A percentile compares a stretch with the other conserved stretches of the same genome.
phyloP scores from a whole-genome alignment of 2,888 invertebrate genomes.

The Megaustenia siamemsis region DNA sequence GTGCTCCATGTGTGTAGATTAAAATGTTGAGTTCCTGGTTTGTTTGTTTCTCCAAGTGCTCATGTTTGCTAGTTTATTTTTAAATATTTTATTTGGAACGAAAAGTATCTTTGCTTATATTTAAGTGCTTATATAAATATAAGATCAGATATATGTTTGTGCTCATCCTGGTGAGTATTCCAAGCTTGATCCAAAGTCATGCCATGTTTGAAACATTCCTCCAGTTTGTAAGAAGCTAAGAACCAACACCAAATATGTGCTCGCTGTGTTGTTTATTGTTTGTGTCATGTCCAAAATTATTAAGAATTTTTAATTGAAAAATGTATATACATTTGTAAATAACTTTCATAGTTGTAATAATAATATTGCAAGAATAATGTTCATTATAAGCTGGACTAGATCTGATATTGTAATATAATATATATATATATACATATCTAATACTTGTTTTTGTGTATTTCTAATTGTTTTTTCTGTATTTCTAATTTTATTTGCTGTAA shows the following conservation, averaged over 20 bases:
- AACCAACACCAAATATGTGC: no score
- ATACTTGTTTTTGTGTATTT: background rate
- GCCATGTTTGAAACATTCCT: no score
- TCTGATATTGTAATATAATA: slow-evolving; percentile 46
- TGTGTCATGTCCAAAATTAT: background rate
- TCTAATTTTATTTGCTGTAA: no score
- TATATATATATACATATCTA: background rate
- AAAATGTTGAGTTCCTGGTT: slow-evolving; percentile 7
- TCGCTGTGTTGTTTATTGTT: background rate
- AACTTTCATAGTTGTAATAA: background rate
- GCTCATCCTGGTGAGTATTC: no score
- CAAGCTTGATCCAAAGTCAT: no score
- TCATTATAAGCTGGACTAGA: slow-evolving; percentile 42
- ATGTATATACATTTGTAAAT: background rate
- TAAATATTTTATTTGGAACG: no score
- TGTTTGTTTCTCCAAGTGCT: background rate
- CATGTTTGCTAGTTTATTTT: background rate
- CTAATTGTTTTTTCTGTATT: no score
- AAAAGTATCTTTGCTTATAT: no score
- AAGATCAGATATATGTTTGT: no score
- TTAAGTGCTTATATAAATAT: no score
- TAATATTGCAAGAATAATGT: background rate
- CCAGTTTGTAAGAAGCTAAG: no score
- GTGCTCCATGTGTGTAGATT: background rate
- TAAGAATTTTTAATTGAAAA: background rate